These are phyloP conservation scores for Heliconius charithonia DNA, from an alignment of 2,888 invertebrate species.

Conservation along the genomic window DNA sequence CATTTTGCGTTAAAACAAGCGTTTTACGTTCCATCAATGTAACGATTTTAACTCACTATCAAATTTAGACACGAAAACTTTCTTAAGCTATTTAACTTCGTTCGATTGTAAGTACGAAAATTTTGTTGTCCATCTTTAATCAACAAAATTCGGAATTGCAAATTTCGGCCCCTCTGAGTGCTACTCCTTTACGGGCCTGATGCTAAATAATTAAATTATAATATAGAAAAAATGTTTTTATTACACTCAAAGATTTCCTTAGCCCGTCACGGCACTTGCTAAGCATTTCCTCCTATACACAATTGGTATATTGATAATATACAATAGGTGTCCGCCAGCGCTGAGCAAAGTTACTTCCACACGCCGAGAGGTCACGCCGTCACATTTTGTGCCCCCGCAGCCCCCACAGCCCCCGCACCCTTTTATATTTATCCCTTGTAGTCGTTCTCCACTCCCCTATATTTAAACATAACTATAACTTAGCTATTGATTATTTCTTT, in stretches of 20 bases:
- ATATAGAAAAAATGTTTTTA: background rate
- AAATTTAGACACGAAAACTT: background rate
- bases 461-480: background rate
- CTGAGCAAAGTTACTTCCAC: too few species aligned
- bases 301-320: too few species aligned
- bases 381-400: background rate
- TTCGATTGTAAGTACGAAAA: background rate
- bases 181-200: background rate
- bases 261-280: background rate
- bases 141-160: too few species aligned
- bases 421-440: conserved; percentile 1
- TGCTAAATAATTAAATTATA: background rate
- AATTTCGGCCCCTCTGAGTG: background rate
- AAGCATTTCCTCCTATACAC: background rate
- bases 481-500: background rate
- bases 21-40: background rate
- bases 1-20: background rate
- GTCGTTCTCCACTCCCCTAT: background rate
- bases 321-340: background rate
- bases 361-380: too few species aligned
- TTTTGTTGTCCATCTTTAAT: background rate
- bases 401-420: background rate
- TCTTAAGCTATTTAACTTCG: background rate
- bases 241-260: background rate
- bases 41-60: too few species aligned